Conservation (phyloP, 64 coral and sea anemone genomes). For the Pachyseris speciosa region DNA sequence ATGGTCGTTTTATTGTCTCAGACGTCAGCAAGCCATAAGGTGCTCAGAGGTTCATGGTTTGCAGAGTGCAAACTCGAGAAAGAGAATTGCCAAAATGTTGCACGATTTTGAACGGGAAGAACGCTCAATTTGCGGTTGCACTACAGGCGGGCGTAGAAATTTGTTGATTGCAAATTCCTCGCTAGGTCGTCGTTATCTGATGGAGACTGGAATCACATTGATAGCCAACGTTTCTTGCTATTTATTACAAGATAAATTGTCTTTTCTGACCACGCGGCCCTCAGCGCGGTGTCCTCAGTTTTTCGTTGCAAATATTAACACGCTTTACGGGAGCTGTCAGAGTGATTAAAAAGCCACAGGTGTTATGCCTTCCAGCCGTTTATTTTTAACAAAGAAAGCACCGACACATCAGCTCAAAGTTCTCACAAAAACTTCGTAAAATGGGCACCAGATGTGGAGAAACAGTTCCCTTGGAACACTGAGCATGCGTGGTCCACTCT, state of each 20-base stretch:
- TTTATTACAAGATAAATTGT: not conserved
- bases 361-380: conserved; percentile 34
- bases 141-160: not conserved
- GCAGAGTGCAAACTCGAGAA: not conserved
- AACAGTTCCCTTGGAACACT: not conserved
- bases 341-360: conserved; percentile 37
- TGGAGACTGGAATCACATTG: not conserved
- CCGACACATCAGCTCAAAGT: conserved; percentile 31
- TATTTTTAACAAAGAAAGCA: conserved; percentile 35
- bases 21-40: not conserved
- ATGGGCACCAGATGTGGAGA: conserved; percentile 21
- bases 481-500: not conserved
- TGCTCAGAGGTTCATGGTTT: not conserved
- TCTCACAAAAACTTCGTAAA: conserved; percentile 2
- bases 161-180: conserved; percentile 27
- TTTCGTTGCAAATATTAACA: not conserved
- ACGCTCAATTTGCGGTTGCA: not conserved
- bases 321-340: conserved; percentile 16
- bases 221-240: not conserved
- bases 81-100: not conserved
- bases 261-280: not conserved
- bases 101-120: not conserved
- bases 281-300: not conserved
- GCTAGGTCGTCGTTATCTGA: conserved; percentile 19
- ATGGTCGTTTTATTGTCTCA: not conserved